Conservation (phyloP, 2,113 vertebrate genomes). For the Leptosomus discolor region DNA sequence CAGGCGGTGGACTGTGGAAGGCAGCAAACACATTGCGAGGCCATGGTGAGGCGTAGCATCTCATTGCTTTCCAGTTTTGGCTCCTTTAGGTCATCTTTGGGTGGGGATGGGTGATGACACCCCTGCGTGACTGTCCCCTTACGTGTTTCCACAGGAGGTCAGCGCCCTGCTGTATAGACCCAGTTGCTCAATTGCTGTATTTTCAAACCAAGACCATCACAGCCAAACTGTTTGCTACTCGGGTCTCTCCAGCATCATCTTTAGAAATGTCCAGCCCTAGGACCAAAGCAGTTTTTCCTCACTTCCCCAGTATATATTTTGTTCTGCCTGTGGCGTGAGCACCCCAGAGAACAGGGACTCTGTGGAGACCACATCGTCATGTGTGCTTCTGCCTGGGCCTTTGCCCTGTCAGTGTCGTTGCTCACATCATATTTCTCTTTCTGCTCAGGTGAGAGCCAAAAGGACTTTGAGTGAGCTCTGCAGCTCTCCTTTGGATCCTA, state of each 20-base stretch:
- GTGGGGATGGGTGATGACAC: not conserved
- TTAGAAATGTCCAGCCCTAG: not conserved
- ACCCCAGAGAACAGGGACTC: not conserved
- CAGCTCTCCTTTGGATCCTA: not conserved
- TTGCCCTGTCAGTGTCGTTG: not conserved
- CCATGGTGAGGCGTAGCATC: not conserved
- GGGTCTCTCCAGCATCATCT: not conserved
- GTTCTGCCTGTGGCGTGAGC: not conserved
- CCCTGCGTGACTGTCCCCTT: not conserved
- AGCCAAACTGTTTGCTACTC: not conserved
- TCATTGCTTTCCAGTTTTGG: not conserved
- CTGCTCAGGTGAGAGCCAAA: not conserved
- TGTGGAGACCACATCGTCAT: not conserved
- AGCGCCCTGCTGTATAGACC: not conserved
- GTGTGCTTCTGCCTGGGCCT: not conserved
- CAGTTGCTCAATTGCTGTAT: rapidly evolving
- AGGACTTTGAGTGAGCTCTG: not conserved
- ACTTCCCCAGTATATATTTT: not conserved
- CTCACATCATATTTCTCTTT: not conserved
- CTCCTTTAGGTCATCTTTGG: not conserved
- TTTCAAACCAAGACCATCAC: not conserved
- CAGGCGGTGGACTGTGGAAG: not conserved
- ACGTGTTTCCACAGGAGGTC: not conserved
- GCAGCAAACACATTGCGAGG: not conserved
- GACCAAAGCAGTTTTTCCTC: not conserved